Percentiles rank a stretch among this genome's conserved stretches.
These are phyloP conservation scores for Nipponia nippon DNA, from an alignment of 2,113 vertebrate species.

Conservation along the genomic window DNA sequence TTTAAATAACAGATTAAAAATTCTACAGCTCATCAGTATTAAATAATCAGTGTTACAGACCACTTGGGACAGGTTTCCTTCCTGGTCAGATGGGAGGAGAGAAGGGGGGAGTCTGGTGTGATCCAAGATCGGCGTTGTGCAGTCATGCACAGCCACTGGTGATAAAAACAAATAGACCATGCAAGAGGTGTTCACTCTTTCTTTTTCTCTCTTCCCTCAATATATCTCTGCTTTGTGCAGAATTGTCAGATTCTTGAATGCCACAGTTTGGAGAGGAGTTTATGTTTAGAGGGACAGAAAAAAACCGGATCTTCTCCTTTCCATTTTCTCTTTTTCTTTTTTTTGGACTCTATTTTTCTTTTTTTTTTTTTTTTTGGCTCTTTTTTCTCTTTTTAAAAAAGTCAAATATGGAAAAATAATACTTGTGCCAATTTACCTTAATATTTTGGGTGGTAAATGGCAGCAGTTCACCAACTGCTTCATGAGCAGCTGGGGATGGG, in stretches of 20 bases:
- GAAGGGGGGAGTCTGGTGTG: not conserved
- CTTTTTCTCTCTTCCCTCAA: not conserved
- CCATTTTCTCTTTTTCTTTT: not conserved
- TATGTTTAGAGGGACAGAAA: not conserved
- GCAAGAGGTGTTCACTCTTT: not conserved
- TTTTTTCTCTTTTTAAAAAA: not conserved
- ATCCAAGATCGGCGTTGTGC: not conserved
- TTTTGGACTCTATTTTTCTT: fast-evolving
- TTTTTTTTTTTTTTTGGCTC: no score
- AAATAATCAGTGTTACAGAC: not conserved
- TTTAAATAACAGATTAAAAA: not conserved
- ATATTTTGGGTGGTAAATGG: not conserved
- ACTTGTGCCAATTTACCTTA: not conserved
- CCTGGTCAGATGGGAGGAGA: not conserved
- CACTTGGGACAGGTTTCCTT: not conserved
- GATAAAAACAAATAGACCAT: not conserved
- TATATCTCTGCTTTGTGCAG: not conserved
- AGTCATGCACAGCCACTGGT: not conserved
- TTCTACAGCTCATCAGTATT: not conserved
- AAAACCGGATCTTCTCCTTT: not conserved
- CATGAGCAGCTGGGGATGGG: not conserved
- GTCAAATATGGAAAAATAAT: not conserved
- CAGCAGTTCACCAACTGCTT: not conserved
- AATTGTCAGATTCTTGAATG: not conserved
- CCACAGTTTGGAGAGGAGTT: not conserved